Conservation (phyloP, 2,797 vertebrate genomes). For the Cossypha heuglini region DNA sequence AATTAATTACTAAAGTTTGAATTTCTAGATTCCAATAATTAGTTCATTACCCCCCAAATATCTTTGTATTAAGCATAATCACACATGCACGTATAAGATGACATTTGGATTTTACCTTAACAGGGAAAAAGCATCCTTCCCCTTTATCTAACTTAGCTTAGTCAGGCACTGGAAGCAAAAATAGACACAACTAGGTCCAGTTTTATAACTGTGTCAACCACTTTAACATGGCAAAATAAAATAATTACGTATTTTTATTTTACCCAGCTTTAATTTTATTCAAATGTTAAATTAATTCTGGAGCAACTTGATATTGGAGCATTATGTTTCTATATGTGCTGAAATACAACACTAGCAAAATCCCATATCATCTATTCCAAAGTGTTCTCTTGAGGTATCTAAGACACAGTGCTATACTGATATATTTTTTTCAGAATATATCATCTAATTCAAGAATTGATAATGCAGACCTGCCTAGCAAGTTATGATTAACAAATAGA, state of each 20-base stretch:
- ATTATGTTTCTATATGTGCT: background rate
- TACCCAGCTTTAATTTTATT: background rate
- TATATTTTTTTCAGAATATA: background rate
- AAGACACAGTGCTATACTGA: background rate
- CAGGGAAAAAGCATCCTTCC: background rate
- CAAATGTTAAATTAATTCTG: background rate
- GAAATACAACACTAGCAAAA: background rate
- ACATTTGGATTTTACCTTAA: background rate
- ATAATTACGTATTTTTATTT: background rate
- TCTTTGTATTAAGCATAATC: background rate
- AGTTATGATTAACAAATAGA: background rate
- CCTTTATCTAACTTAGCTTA: background rate
- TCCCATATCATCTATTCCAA: fast-evolving
- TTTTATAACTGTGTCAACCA: background rate
- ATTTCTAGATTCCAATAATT: background rate
- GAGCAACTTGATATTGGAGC: background rate
- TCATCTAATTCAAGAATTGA: background rate
- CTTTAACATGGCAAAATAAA: background rate
- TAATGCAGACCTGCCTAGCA: background rate
- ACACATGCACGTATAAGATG: fast-evolving
- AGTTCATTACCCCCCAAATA: background rate
- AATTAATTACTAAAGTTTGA: background rate
- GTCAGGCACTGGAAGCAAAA: background rate
- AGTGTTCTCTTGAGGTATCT: background rate
- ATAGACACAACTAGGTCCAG: background rate